phyloP scores from a whole-genome alignment of 1,140 invertebrate species.

The Drosophila sp. region DNA sequence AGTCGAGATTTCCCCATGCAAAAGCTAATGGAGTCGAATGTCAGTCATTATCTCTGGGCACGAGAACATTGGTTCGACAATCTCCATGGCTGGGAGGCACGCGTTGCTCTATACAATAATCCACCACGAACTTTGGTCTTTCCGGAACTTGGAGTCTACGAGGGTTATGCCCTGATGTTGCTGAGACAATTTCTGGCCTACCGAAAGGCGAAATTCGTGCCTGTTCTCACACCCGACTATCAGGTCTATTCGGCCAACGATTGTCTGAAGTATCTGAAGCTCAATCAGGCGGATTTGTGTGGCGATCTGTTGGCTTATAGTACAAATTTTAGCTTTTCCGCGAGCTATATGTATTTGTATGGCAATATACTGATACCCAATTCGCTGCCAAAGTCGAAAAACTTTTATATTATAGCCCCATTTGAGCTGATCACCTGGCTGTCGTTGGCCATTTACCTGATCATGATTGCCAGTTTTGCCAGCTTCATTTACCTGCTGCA shows the following conservation, averaged over 20 bases:
- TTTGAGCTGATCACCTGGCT: slow-evolving; percentile 27
- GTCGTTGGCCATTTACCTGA: slow-evolving; percentile 17
- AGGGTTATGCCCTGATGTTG: slow-evolving; percentile 32
- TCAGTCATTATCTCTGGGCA: slow-evolving; percentile 31
- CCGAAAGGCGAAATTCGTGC: slow-evolving; percentile 24
- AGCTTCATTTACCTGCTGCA: slow-evolving; percentile 38
- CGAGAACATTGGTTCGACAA: slow-evolving; percentile 44
- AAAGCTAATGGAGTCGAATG: not conserved
- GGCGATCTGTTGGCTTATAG: slow-evolving; percentile 31
- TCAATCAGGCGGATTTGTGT: slow-evolving; percentile 29
- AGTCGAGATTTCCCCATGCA: slow-evolving; percentile 16
- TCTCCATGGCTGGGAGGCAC: slow-evolving; percentile 22
- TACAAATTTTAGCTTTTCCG: slow-evolving; percentile 26
- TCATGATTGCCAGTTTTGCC: slow-evolving; percentile 11
- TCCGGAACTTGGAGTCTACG: slow-evolving; percentile 21
- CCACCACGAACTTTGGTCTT: slow-evolving; percentile 37
- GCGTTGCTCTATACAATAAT: slow-evolving; percentile 39
- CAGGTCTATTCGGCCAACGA: slow-evolving; percentile 28
- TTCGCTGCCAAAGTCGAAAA: slow-evolving; percentile 26
- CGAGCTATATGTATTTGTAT: slow-evolving; percentile 43
- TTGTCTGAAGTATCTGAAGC: slow-evolving; percentile 8
- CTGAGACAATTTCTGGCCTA: slow-evolving; percentile 33
- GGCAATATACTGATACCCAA: slow-evolving; percentile 33
- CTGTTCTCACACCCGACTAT: slow-evolving; percentile 19
- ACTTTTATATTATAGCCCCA: slow-evolving; percentile 36